Base-by-base conservation (phyloP, 2,888 invertebrate species). In the Caenorhabditis sp. region DNA sequence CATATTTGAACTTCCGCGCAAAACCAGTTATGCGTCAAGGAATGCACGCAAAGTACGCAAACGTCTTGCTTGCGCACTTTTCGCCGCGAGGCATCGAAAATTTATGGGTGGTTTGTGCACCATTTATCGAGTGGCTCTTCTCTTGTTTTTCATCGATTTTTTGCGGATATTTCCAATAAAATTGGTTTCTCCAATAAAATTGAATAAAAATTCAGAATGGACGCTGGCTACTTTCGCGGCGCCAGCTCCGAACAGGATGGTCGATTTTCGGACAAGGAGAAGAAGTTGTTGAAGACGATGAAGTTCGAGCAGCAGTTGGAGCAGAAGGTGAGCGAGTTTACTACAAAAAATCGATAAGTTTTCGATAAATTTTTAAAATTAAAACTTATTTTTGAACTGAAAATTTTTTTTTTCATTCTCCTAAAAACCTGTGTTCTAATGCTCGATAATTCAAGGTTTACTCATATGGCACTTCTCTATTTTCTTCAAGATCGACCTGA, bases 241-340 rank as follows among this genome's bases (percentile, higher is more conserved):
- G 99, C 98, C 41, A 97, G 96, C 92, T 96, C 98, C 82, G 98
- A 98, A 93, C 99, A 99, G 94, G 99, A 99, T 93, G 98, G 97
- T 92, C 95, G 99, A 92, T 99, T 99, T 94, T 96, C 97, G 93
- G 98, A 99, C 93, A 99, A 99, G 94, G 98, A 98, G 94, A 98
- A 99, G 94, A 99, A 99, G 93, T 94, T 99, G 64, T 95, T 99
- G 94, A 98, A 98, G 93, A 96, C 96, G 93, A 97, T 99, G 97
- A 97, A 96, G 93, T 99, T 99, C 93, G 96, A 96, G 44, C 97
- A 98, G 92, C 95, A 96, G 89, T 94, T 99, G 59, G 95, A 95
- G 88, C 96, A 96, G 93, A 96, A 97, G 95, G 98, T 96, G 93
- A 54, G 44, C 14, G 4, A 54, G 0, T 54, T 26, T 26, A 26